These are phyloP conservation scores for Endotricha flammealis DNA, from an alignment of 2,888 invertebrate genomes.

Conservation along the genomic window DNA sequence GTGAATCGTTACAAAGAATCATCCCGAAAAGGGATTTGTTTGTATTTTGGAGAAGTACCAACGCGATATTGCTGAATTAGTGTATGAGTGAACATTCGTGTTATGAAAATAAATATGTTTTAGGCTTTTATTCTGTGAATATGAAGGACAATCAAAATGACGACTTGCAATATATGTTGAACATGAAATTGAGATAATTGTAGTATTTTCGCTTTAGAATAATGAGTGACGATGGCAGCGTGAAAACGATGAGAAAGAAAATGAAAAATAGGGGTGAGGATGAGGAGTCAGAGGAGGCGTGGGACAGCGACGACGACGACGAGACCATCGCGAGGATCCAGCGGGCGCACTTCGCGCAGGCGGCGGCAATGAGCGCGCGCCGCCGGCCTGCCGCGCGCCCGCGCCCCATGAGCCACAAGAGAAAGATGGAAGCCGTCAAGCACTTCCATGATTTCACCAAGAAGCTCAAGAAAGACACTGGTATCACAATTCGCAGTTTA, in stretches of 20 bases:
- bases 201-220: constrained; percentile 10
- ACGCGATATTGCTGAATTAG: constrained; percentile 8
- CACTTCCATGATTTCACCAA: constrained; percentile 73
- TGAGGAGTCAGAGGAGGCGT: constrained; percentile 53
- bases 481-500: constrained; percentile 68
- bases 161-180: constrained; percentile 10
- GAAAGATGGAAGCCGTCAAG: constrained; percentile 73
- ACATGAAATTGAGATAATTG: constrained; percentile 20
- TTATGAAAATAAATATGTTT: constrained; percentile 15
- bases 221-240: constrained; percentile 59
- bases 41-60: constrained; percentile 13
- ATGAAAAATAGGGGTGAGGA: constrained; percentile 50
- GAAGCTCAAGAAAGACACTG: constrained; percentile 73
- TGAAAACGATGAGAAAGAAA: constrained; percentile 47
- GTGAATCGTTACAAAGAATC: constrained; percentile 59
- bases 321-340: constrained; percentile 71
- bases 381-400: constrained; percentile 53
- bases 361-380: constrained; percentile 63
- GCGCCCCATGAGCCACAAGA: constrained; percentile 67
- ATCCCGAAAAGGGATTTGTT: constrained; percentile 40
- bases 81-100: constrained; percentile 8
- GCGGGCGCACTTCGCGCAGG: constrained; percentile 66
- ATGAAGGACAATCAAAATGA: constrained; percentile 23
- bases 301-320: constrained; percentile 69
- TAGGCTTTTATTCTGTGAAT: constrained; percentile 14